Evolutionary conservation across 2,888 invertebrate species (phyloP), one percentile per base, ranked within the genome.

Genomic region (Calameuta pallipes): DNA sequence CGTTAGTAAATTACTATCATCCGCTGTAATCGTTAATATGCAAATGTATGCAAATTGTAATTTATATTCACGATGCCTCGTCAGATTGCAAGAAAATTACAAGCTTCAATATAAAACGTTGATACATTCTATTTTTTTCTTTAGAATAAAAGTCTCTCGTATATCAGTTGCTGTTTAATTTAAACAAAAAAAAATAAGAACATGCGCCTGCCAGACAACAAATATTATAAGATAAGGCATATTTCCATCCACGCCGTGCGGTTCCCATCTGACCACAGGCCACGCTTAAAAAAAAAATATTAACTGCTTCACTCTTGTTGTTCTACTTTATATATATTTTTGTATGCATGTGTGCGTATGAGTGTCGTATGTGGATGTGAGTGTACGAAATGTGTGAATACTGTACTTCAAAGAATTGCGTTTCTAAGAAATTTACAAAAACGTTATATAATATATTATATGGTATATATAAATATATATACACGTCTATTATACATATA

Each of bases 401-500:
- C 15, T 31, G 31, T 71, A 71, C 71, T 30, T 71, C 71, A 71
- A 71, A 71, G 71, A 56, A 71, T 71, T 71, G 71, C 31, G 71
- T 71, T 71, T 71, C 71, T 71, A 36, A 78, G 71, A 76, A 70
- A 75, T 34, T 75, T 74, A 76, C 73, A 78, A 41, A 56, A 74
- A 76, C 74, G 75, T 23, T 56, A 78, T 73, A 75, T 77, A 73
- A 76, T 79, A 74, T n/a, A 76, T 69, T 33, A 75, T 36, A 73
- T 78, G 68, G 78, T 75, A 78, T 78, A 80, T 74, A 80, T 41
- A 76, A 75, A 81, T 82, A 81, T 73, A 73, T 76, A 80, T 75
- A 78, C 70, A 82, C 80, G 77, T 76, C 75, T 80, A 79, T 73
- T 73, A 81, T 76, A 82, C 82, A 83, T 83, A 82, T 85, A 84